Conservation (phyloP, 2,888 invertebrate genomes). For the Nemotelus pantherinus region DNA sequence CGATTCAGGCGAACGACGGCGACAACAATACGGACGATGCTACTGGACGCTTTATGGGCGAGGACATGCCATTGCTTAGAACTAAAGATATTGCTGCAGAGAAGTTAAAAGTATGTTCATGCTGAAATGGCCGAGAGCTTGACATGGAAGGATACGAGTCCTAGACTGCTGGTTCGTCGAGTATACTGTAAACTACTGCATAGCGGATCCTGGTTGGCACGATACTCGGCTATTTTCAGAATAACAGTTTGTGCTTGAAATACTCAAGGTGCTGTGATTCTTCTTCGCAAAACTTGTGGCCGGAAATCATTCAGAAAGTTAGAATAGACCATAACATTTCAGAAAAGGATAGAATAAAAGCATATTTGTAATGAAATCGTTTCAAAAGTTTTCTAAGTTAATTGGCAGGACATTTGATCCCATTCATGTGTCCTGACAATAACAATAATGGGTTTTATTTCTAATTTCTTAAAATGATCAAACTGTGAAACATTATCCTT, state of each 20-base stretch:
- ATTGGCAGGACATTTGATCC: too few relatives aligned
- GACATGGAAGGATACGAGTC: slow-evolving; percentile 6
- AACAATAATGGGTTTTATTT: too few relatives aligned
- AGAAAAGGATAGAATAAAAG: too few relatives aligned
- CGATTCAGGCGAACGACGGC: slow-evolving; percentile 1
- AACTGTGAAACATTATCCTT: too few relatives aligned
- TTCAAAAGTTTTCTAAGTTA: too few relatives aligned
- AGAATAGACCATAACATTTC: too few relatives aligned
- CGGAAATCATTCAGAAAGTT: too few relatives aligned
- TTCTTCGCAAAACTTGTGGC: background rate
- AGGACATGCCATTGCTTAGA: slow-evolving; percentile 31
- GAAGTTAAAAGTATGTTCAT: slow-evolving; percentile 4
- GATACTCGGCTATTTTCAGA: background rate
- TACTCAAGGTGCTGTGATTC: background rate
- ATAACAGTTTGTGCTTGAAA: background rate
- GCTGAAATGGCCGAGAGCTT: slow-evolving; percentile 5
- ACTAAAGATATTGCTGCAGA: slow-evolving; percentile 23
- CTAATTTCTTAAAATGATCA: too few relatives aligned
- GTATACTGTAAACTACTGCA: slow-evolving; percentile 29
- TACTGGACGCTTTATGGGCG: slow-evolving; percentile 29
- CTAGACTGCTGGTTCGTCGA: slow-evolving; percentile 8
- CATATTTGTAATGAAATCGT: too few relatives aligned
- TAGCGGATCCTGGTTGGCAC: slow-evolving; percentile 37
- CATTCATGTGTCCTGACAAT: too few relatives aligned
- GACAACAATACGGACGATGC: background rate